Percentiles rank a stretch among this genome's conserved stretches.
Evolutionary conservation across 2,797 vertebrate genomes (phyloP).

Genomic region (Simalia tracyae): DNA sequence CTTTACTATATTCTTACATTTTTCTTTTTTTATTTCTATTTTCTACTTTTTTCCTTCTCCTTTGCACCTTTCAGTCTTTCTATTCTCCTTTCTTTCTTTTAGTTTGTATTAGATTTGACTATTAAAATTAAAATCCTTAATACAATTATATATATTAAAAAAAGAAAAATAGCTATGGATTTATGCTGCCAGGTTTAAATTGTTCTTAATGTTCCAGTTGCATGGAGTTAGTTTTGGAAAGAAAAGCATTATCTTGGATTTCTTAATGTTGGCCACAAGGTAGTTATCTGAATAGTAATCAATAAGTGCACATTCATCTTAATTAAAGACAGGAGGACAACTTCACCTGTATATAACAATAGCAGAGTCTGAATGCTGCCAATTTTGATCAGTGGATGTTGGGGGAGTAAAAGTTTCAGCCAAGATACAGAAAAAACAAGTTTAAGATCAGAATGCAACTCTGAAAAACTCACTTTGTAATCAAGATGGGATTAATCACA

Average conservation of each 20-base stretch:
- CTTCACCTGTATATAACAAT: background rate
- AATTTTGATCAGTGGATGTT: background rate
- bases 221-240: background rate
- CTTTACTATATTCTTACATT: background rate
- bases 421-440: background rate
- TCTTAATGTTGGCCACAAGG: background rate
- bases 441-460: background rate
- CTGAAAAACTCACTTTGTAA: background rate
- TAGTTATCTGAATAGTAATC: background rate
- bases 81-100: background rate
- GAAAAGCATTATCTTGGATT: background rate
- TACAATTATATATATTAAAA: no score
- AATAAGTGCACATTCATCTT: background rate
- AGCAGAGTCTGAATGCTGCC: background rate
- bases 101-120: no score
- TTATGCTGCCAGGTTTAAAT: background rate
- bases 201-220: background rate
- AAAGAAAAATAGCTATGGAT: no score
- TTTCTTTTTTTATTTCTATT: background rate
- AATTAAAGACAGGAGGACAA: background rate
- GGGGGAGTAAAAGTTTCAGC: background rate
- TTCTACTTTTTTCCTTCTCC: background rate
- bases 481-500: no score
- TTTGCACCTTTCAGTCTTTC: background rate
- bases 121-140: no score